Evolutionary conservation across 2,113 vertebrate genomes (phyloP).

Genomic region (Hemiscyllium ocellatum): DNA sequence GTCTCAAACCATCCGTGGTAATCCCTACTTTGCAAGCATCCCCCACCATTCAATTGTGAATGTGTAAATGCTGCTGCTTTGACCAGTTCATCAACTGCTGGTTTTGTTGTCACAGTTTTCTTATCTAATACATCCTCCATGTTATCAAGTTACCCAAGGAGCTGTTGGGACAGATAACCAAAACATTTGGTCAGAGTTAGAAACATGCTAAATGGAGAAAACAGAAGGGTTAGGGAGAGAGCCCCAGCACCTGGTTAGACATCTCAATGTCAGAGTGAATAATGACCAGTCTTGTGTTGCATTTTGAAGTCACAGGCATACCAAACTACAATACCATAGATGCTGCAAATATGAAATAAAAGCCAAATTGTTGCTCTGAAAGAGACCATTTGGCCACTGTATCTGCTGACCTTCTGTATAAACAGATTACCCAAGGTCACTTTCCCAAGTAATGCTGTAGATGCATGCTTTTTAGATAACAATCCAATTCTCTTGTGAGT

Average conservation of each 20-base stretch:
- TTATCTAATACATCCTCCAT: too few relatives aligned
- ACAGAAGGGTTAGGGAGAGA: too few relatives aligned
- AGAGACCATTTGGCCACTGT: background rate
- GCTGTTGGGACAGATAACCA: too few relatives aligned
- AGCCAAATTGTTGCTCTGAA: background rate
- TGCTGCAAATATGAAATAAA: background rate
- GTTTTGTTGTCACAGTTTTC: too few relatives aligned
- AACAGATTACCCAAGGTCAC: too few relatives aligned
- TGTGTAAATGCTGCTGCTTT: background rate
- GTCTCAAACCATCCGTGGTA: background rate
- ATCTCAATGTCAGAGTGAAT: background rate
- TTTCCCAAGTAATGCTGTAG: background rate
- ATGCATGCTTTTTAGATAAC: background rate
- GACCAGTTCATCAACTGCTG: too few relatives aligned
- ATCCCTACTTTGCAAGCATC: background rate
- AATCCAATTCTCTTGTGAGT: background rate
- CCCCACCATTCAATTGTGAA: too few relatives aligned
- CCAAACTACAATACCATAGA: background rate
- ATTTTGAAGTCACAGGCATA: background rate
- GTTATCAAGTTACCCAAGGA: too few relatives aligned
- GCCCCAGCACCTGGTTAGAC: too few relatives aligned
- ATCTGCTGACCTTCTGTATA: background rate
- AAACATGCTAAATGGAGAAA: too few relatives aligned
- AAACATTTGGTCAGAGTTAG: too few relatives aligned
- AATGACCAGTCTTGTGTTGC: background rate